Evolutionary conservation across 2,888 invertebrate species (phyloP), one percentile per base, ranked within the genome.

Genomic region (Ctenicera cuprea): DNA sequence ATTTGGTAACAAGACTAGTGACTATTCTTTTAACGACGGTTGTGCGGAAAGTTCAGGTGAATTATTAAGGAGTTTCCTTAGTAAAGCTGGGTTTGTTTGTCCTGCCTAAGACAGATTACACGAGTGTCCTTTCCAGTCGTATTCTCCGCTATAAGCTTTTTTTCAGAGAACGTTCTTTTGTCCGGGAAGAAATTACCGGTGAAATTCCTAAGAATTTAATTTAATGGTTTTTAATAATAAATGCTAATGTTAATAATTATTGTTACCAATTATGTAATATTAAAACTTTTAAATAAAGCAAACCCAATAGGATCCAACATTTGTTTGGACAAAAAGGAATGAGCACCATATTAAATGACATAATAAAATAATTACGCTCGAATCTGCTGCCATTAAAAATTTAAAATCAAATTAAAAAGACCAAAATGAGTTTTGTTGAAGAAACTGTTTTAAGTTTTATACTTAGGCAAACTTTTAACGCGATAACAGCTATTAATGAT

Each of bases 401-500:
- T 50, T 33, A 37, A 61, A 62, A 62, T 54, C 52, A 57, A 70
- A 70, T 70, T 61, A 59, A 70, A 59, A 70, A 63, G 63, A 18
- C 26, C n/a, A 54, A 63, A 63, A 64, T 54, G 57, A 63, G 43
- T 63, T 54, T 43, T 69, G 48, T 14, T 14, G 50, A 48, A 48
- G 37, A 38, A 67, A 67, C 59, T 63, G 68, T 52, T 70, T 50
- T 16, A 70, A 63, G 50, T 70, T 70, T 70, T 45, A 50, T 65
- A 65, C 65, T 52, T 52, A 54, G 41, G 16, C 38, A 38, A 70
- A 70, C 54, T 70, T 70, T 70, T 70, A 70, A 70, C 63, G 70
- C 54, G 63, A 62, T 63, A 70, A 70, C 63, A 70, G 70, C 70
- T 63, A 70, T 70, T 70, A 69, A 69, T 62, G 52, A 52, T 69